Conservation (phyloP, 2,888 invertebrate species). For the Eupeodes latifasciatus region DNA sequence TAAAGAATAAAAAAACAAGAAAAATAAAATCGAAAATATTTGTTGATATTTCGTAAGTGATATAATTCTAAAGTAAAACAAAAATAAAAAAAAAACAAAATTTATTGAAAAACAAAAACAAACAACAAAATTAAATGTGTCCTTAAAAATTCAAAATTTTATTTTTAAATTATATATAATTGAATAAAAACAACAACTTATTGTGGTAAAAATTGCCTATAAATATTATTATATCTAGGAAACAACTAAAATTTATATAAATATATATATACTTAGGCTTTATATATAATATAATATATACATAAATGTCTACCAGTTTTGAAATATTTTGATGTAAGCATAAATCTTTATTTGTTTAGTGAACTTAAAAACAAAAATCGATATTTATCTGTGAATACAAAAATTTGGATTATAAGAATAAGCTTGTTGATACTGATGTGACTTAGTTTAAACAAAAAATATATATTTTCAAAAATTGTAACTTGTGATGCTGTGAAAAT, state of each 20-base stretch:
- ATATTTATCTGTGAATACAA: conserved; percentile 75
- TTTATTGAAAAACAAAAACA: conserved; percentile 16
- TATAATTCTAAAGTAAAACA: conserved; percentile 65
- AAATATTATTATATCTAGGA: conserved; percentile 75
- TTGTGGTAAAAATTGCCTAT: conserved; percentile 74
- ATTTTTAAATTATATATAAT: conserved; percentile 38
- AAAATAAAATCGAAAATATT: conserved; percentile 62
- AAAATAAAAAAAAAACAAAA: conserved; percentile 20
- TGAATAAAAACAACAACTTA: conserved; percentile 52
- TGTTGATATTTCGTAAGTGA: conserved; percentile 74
- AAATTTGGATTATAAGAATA: conserved; percentile 43
- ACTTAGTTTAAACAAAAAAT: conserved; percentile 34
- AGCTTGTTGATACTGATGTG: conserved; percentile 63
- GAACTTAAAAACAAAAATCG: conserved; percentile 53
- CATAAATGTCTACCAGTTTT: conserved; percentile 75
- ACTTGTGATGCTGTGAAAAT: not conserved
- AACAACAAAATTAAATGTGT: conserved; percentile 64
- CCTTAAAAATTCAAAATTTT: conserved; percentile 75
- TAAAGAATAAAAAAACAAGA: conserved; percentile 18
- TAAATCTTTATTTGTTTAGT: conserved; percentile 62
- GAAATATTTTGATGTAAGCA: conserved; percentile 71
- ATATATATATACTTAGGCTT: conserved; percentile 70
- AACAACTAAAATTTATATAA: conserved; percentile 73
- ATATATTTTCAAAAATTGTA: not conserved
- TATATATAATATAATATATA: conserved; percentile 71